Evolutionary conservation across 2,888 invertebrate species (phyloP).

Genomic region (Pediacus dermestoides): DNA sequence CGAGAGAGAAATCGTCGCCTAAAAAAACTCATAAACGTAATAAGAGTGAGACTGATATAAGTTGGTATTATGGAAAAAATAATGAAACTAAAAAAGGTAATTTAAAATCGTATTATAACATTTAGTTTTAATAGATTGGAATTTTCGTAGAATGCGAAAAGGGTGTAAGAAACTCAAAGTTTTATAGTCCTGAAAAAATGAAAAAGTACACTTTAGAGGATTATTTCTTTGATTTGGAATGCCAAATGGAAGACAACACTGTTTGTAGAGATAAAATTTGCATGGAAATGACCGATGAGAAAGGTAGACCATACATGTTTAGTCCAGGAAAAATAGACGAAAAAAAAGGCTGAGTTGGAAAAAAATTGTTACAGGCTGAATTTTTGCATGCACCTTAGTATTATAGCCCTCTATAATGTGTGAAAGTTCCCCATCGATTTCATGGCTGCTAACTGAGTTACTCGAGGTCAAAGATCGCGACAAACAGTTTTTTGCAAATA

Average conservation of each 20-base stretch:
- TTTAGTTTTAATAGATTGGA: too few species aligned
- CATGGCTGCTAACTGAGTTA: too few species aligned
- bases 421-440: too few species aligned
- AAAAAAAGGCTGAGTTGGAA: too few species aligned
- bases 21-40: conserved; percentile 59
- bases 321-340: too few species aligned
- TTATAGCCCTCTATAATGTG: too few species aligned
- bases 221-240: conserved; percentile 86
- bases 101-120: too few species aligned
- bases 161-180: conserved; percentile 62
- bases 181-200: conserved; percentile 55
- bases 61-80: conserved; percentile 55
- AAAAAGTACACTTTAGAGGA: conserved; percentile 58
- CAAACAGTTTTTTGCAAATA: too few species aligned
- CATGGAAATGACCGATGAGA: conserved; percentile 63
- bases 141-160: neutral
- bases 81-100: conserved; percentile 47
- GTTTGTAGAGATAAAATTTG: conserved; percentile 79
- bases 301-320: conserved; percentile 43
- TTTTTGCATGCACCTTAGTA: too few species aligned
- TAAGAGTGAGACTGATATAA: conserved; percentile 70
- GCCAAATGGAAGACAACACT: conserved; percentile 76
- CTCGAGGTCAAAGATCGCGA: too few species aligned
- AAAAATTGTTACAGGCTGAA: too few species aligned
- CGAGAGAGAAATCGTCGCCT: conserved; percentile 44